Evolutionary conservation across 1,140 invertebrate genomes (phyloP), one percentile per base, ranked within the genome.

Genomic region (Centruroides sculpturatus): DNA sequence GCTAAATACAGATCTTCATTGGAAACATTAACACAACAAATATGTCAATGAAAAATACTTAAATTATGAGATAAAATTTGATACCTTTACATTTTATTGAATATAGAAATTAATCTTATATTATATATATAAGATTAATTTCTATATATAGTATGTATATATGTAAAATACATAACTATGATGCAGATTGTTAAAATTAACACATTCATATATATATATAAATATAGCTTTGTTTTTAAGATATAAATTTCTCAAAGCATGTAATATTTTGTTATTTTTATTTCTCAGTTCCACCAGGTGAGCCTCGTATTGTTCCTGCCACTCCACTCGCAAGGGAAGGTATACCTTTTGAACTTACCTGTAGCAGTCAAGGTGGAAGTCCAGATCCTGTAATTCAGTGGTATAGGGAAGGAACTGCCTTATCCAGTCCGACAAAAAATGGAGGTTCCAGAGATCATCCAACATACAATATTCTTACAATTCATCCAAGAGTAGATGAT

Each of bases 281-380:
- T 48, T 12, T 60, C 59, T 9, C 56, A 70, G 85, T 87, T 34
- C 81, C 83, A 11, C 91, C 91, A 0, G 85, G 85, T 57, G 79
- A 83, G 12, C 90, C 91, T 0, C 75, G 79, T 55, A 83, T 94
- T 49, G 79, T 79, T 0, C 86, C 89, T 0, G 74, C 78, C 5
- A 78, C 78, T 59, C 83, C 84, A 11, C 79, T 81, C 1, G 86
- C 86, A 4, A 87, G 86, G 10, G 89, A 94, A 70, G 87, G 83
- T 5, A 82, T 85, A 65, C 77, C 69, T n/a, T 68, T 73, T 57
- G 72, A 75, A 54, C 75, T 94, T 13, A 82, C 82, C 0, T 95
- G 91, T 72, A 85, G 86, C 55, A 90, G 84, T 62, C 75, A 80
- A 36, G 90, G 90, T 0, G 91, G 91, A 1, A 93, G 89, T 49